Conservation (phyloP, 1,140 invertebrate genomes). For the Listronotus bonariensis region DNA sequence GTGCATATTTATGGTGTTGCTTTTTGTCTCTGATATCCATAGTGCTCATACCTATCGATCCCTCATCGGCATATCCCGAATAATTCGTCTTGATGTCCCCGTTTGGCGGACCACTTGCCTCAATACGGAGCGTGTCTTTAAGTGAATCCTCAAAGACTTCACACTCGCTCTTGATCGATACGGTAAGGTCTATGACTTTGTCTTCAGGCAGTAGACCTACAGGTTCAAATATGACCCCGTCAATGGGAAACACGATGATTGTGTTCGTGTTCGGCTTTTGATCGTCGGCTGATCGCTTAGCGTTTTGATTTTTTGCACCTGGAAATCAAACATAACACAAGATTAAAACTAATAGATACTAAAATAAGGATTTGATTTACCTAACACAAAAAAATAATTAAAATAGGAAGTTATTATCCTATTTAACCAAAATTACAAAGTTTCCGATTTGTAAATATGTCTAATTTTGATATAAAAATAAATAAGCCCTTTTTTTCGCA, state of each 20-base stretch:
- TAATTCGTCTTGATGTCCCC: constrained; percentile 34
- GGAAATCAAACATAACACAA: too few relatives aligned
- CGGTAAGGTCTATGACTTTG: constrained; percentile 61
- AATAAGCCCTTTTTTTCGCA: too few relatives aligned
- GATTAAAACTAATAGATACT: too few relatives aligned
- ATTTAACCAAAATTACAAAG: too few relatives aligned
- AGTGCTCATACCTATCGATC: constrained; percentile 66
- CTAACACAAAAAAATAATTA: too few relatives aligned
- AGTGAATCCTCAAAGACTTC: constrained; percentile 19
- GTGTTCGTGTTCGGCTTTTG: constrained; percentile 2
- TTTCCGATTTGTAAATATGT: too few relatives aligned
- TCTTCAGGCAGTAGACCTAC: constrained; percentile 74
- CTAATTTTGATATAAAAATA: too few relatives aligned
- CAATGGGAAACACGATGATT: constrained; percentile 72
- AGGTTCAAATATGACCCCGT: constrained; percentile 61
- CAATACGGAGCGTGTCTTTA: constrained; percentile 13
- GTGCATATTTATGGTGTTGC: too few relatives aligned
- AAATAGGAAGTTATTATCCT: too few relatives aligned
- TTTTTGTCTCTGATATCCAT: too few relatives aligned
- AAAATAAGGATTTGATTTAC: too few relatives aligned
- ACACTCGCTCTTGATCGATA: constrained; percentile 34
- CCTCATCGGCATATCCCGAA: constrained; percentile 88
- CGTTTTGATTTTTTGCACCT: background rate
- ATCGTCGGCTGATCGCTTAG: constrained; percentile 5
- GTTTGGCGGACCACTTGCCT: background rate